Evolutionary conservation across 2,113 vertebrate species (phyloP), one percentile per base, ranked within the genome.

Genomic region (Varanus salvator): DNA sequence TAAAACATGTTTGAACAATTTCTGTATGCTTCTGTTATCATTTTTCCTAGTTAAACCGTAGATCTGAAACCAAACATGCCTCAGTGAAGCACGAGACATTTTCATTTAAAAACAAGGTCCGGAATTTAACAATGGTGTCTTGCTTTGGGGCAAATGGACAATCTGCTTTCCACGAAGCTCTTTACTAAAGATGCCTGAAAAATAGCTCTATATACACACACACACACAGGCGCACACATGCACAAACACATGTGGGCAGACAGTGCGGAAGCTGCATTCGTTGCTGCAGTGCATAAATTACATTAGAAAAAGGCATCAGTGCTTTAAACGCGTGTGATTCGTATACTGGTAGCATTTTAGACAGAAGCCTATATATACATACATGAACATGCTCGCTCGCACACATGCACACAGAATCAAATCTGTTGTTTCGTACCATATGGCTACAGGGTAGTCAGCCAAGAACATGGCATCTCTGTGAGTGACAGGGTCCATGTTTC

Each of bases 361-460:
- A 14, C 90, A 89, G 90, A n/a, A 88, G 88, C 93, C 90, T 85
- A 90, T 76, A 91, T 48, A 80, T 54, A 54, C 11, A 54, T 54
- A 54, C 54, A 54, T 54, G 11, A 8, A 54, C 54, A 5, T 54
- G 11, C 38, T 44, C 38, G 38, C 38, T 44, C 38, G 38, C 11
- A 54, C 54, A 90, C 72, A 91, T 48, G 76, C 92, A 94, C 34
- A 64, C 34, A 91, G 93, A 75, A 54, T n/a, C 91, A 92, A 92
- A 91, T 95, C 90, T 88, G 72, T 93, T 91, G 92, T 94, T 96
- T 92, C 87, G 78, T 90, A 92, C 93, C 94, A 96, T 95, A 94
- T 94, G 90, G 89, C 85, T 92, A 68, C 71, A 75, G 23, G 94
- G 87, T 92, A 87, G 89, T 86, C 87, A 92, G 93, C 92, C 94